Evolutionary conservation across 2,113 vertebrate species (phyloP).

Genomic region (Pithys albifrons): DNA sequence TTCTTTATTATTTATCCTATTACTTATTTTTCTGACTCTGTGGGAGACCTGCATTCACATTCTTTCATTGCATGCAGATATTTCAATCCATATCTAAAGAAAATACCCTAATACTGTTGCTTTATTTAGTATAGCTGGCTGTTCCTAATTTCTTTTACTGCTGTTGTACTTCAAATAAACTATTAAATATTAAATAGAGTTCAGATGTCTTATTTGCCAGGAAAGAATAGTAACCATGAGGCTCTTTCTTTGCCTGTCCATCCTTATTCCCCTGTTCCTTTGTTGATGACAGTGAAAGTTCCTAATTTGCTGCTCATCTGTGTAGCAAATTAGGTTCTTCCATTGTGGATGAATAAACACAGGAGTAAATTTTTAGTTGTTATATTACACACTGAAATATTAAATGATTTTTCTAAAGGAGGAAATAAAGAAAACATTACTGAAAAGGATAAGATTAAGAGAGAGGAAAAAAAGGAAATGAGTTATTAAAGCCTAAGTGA

Average conservation of each 20-base stretch:
- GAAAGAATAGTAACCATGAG: not conserved
- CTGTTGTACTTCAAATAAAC: not conserved
- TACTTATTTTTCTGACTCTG: not conserved
- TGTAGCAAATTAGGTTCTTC: not conserved
- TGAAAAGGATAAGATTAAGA: not conserved
- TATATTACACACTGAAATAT: not conserved
- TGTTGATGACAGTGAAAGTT: not conserved
- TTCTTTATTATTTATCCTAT: not conserved
- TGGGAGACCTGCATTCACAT: not conserved
- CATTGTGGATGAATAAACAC: not conserved
- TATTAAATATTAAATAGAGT: constrained; percentile 5
- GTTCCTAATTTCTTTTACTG: not conserved
- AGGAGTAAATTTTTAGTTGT: not conserved
- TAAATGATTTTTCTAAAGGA: not conserved
- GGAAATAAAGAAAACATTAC: not conserved
- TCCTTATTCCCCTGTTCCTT: not conserved
- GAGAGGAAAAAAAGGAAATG: not conserved
- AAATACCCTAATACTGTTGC: not conserved
- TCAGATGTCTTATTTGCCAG: not conserved
- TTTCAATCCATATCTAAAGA: not conserved
- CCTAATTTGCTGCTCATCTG: not conserved
- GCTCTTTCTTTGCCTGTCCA: not conserved
- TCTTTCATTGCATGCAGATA: not conserved
- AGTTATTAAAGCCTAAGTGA: not conserved
- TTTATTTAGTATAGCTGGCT: not conserved